phyloP scores from a whole-genome alignment of 2,113 vertebrate genomes.

The Glareola pratincola region DNA sequence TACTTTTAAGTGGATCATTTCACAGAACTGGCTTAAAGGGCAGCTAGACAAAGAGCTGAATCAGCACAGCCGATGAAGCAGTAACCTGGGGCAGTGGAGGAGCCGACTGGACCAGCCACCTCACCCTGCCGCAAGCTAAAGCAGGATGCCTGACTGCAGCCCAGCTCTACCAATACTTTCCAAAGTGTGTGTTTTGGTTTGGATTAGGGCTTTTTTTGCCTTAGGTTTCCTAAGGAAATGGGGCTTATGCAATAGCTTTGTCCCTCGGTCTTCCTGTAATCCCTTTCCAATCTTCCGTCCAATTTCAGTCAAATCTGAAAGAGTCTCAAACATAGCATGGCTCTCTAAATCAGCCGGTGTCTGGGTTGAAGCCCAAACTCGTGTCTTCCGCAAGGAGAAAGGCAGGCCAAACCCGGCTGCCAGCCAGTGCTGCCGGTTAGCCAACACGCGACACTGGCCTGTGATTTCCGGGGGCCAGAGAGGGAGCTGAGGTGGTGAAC shows the following conservation, averaged over 20 bases:
- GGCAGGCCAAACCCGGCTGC: background rate
- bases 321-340: background rate
- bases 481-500: background rate
- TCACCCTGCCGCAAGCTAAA: background rate
- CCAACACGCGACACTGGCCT: background rate
- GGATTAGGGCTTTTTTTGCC: background rate
- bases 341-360: background rate
- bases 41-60: constrained; percentile 17
- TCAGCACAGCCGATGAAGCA: background rate
- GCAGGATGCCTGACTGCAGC: background rate
- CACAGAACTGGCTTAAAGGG: constrained; percentile 11
- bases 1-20: constrained; percentile 16
- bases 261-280: background rate
- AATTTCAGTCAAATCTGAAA: background rate
- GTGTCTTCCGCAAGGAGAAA: background rate
- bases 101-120: background rate
- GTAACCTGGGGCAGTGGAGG: background rate
- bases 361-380: background rate
- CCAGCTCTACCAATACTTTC: background rate
- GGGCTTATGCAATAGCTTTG: background rate
- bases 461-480: background rate
- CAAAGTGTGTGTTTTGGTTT: background rate
- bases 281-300: background rate
- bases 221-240: background rate
- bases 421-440: background rate